Evolutionary conservation across 2,113 vertebrate genomes (phyloP).

Genomic region (Muscicapa adusta): DNA sequence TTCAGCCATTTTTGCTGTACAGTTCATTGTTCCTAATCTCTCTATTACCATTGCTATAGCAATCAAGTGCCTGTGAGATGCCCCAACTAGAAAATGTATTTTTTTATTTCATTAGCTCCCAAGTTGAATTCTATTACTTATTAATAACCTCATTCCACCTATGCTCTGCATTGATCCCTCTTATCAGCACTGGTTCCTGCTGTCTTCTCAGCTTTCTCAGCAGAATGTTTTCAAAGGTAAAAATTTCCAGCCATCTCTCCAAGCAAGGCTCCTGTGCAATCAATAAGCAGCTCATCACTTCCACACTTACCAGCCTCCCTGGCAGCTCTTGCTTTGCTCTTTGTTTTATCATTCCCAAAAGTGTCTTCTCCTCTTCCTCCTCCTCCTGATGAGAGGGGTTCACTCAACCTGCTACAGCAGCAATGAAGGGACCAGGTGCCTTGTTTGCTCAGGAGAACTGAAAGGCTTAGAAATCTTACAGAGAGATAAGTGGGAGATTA

Average conservation of each 20-base stretch:
- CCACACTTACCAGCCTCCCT: conserved; percentile 38
- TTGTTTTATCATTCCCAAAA: conserved; percentile 55
- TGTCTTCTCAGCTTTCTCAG: neutral
- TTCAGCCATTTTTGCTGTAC: neutral
- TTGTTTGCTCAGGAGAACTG: neutral
- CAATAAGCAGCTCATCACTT: neutral
- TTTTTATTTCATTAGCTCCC: conserved; percentile 23
- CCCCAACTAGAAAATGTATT: conserved; percentile 3
- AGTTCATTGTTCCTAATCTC: conserved; percentile 45
- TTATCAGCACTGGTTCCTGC: neutral
- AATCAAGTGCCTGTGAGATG: conserved; percentile 13
- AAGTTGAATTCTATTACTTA: conserved; percentile 6
- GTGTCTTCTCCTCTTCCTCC: neutral
- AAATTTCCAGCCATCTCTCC: neutral
- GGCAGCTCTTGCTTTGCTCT: conserved; percentile 43
- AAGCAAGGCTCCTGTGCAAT: neutral
- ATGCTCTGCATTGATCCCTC: neutral
- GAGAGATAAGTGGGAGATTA: conserved; percentile 56
- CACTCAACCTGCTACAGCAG: neutral
- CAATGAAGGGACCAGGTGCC: neutral
- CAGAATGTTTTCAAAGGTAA: neutral
- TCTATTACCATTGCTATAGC: neutral
- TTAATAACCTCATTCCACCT: conserved; percentile 24
- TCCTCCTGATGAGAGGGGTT: neutral
- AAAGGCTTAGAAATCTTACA: conserved; percentile 34